Conservation (phyloP, 2,888 invertebrate species). For the Synanthedon tipuliformis region DNA sequence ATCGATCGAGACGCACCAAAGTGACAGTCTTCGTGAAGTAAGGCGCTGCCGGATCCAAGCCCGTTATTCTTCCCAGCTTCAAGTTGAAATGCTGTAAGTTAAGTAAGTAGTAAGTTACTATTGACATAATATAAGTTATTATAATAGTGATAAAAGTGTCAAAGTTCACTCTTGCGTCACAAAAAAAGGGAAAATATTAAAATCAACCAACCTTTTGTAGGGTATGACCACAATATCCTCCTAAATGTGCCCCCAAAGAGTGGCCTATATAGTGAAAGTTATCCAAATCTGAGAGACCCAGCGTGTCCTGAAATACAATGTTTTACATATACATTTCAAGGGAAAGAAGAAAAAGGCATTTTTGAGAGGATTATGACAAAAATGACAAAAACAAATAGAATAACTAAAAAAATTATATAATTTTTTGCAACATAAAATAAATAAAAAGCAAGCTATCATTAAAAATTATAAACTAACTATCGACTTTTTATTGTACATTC, state of each 20-base stretch:
- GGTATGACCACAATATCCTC: constrained; percentile 85
- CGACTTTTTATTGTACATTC: no score
- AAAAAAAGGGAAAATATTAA: neutral
- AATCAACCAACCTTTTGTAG: constrained; percentile 70
- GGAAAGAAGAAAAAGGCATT: no score
- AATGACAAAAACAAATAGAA: no score
- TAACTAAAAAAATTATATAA: no score
- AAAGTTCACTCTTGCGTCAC: neutral
- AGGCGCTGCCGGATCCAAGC: constrained; percentile 93
- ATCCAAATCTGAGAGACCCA: constrained; percentile 67
- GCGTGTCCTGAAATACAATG: constrained; percentile 50
- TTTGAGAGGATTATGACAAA: no score
- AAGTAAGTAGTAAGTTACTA: neutral
- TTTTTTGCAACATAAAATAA: no score
- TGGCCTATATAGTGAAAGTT: constrained; percentile 88
- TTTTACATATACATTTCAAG: no score
- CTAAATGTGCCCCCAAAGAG: constrained; percentile 86
- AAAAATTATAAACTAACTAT: no score
- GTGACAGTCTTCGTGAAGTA: constrained; percentile 86
- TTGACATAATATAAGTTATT: no score
- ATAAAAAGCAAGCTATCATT: no score
- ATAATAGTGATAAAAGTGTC: no score
- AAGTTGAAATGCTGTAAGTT: constrained; percentile 71
- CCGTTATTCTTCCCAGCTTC: constrained; percentile 83
- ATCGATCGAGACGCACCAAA: constrained; percentile 84